Evolutionary conservation across 2,113 vertebrate species (phyloP).

Genomic region (Neopipo cinnamomea): DNA sequence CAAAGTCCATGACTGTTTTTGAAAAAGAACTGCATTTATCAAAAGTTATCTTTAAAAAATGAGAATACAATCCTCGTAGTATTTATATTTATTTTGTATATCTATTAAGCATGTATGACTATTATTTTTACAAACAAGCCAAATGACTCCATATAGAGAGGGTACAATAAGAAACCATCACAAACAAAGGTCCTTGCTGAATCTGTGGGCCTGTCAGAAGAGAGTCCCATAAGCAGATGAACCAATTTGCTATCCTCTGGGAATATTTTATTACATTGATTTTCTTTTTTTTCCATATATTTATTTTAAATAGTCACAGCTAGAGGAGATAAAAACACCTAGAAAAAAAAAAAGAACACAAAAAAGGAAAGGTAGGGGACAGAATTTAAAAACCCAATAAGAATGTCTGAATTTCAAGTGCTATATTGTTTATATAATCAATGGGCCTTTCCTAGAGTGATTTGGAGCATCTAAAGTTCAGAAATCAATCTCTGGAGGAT

Average conservation of each 20-base stretch:
- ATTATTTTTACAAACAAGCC: background rate
- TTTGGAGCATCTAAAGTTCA: background rate
- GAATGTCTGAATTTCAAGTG: background rate
- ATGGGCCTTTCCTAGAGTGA: background rate
- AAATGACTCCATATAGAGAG: background rate
- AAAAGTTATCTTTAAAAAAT: background rate
- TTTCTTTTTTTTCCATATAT: background rate
- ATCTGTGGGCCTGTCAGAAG: background rate
- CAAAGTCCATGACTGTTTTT: background rate
- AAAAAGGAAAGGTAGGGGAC: background rate
- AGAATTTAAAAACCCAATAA: background rate
- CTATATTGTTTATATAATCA: background rate
- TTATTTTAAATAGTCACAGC: background rate
- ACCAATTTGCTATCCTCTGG: background rate
- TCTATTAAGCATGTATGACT: background rate
- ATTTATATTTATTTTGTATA: background rate
- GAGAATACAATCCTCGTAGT: fast-evolving
- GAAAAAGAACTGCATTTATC: background rate
- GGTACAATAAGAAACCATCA: background rate
- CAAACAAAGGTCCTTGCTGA: background rate
- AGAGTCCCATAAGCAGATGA: background rate
- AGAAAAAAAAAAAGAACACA: too few species aligned
- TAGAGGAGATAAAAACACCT: background rate
- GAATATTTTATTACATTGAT: background rate
- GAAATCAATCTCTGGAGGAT: background rate